Evolutionary conservation across 2,797 vertebrate species (phyloP).

Genomic region (Cheirogaleus major): DNA sequence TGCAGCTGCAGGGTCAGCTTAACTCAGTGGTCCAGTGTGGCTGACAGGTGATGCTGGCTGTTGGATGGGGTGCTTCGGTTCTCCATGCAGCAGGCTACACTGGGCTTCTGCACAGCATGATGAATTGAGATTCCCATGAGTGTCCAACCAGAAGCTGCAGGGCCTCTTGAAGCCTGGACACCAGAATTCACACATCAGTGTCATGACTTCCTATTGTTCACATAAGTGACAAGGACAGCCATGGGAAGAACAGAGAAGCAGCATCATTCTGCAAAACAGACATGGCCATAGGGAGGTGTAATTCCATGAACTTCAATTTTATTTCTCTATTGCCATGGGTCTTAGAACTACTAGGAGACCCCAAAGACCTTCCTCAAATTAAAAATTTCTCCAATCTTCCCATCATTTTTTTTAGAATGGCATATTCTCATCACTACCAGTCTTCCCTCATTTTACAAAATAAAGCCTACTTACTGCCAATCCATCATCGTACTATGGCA

Average conservation of each 20-base stretch:
- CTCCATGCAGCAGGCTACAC: fast-evolving
- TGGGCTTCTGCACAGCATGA: neutral
- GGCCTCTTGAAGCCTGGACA: neutral
- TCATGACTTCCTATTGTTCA: neutral
- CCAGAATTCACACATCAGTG: neutral
- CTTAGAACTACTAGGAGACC: neutral
- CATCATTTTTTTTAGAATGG: neutral
- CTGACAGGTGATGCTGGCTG: neutral
- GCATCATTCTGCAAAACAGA: neutral
- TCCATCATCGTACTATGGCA: no score
- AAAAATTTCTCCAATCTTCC: neutral
- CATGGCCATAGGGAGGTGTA: fast-evolving
- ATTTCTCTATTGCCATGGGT: neutral
- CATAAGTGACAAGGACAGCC: neutral
- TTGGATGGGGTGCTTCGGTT: neutral
- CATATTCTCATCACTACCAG: neutral
- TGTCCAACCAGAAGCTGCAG: neutral
- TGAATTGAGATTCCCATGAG: neutral
- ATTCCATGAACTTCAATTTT: neutral
- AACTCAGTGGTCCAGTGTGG: no score
- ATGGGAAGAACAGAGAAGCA: neutral
- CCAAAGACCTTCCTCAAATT: neutral
- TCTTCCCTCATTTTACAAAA: neutral
- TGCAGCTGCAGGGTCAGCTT: neutral
- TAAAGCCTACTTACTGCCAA: neutral